Conservation (phyloP, 2,113 vertebrate species). For the Vicugna pacos region DNA sequence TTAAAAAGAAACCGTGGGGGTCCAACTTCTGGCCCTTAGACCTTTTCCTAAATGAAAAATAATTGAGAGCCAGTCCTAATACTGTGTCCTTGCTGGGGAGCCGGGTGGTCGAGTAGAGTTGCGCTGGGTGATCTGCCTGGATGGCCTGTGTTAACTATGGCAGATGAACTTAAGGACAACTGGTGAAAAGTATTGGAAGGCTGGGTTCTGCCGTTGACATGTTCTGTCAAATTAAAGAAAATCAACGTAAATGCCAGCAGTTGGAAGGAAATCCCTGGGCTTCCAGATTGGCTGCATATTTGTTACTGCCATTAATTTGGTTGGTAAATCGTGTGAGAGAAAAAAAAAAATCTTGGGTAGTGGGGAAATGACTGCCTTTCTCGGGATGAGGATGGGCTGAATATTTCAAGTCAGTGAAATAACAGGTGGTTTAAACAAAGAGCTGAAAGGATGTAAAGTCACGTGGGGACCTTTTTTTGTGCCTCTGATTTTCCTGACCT, state of each 20-base stretch:
- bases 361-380: not conserved
- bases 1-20: slow-evolving; percentile 12
- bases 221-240: slow-evolving; percentile 52
- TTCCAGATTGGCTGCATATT: not conserved
- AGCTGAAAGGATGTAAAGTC: not conserved
- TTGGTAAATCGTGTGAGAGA: not conserved
- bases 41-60: slow-evolving; percentile 56
- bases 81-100: not conserved
- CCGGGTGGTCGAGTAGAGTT: not conserved
- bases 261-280: not conserved
- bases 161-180: slow-evolving; percentile 49
- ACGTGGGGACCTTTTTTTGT: not conserved
- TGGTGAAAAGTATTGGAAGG: slow-evolving; percentile 14
- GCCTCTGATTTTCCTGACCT: not conserved
- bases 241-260: not conserved
- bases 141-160: slow-evolving; percentile 20
- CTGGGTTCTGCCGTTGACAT: slow-evolving; percentile 47
- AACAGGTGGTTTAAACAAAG: not conserved
- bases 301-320: not conserved
- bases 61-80: not conserved
- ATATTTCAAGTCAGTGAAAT: not conserved
- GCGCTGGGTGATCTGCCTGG: not conserved
- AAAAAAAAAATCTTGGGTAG: not conserved
- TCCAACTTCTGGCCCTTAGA: not conserved
- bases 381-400: not conserved